Evolutionary conservation across 30 jellyfish, hydroid and myxozoan species (phyloP).

Genomic region (Turritopsis dohrnii): DNA sequence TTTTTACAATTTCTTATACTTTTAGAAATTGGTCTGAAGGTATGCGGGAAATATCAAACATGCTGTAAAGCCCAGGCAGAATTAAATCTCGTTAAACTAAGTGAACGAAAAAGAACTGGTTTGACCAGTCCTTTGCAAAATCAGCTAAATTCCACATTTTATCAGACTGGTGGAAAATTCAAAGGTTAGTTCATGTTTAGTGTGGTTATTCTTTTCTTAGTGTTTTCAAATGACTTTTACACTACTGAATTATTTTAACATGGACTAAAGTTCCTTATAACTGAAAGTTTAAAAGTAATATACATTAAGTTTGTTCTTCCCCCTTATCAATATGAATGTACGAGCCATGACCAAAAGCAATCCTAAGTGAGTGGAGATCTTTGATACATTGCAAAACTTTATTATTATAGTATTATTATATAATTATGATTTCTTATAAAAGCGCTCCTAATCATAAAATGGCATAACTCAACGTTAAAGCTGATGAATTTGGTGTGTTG

Average conservation of each 20-base stretch:
- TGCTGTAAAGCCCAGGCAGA: slow-evolving; percentile 65
- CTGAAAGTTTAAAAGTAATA: too few relatives aligned
- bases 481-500: too few relatives aligned
- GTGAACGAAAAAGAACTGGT: slow-evolving; percentile 40
- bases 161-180: slow-evolving; percentile 37
- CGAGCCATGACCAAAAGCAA: too few relatives aligned
- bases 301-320: too few relatives aligned
- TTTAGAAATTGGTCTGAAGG: slow-evolving; percentile 30
- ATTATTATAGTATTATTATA: too few relatives aligned
- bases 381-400: too few relatives aligned
- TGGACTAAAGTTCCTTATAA: background rate
- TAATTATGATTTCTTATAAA: too few relatives aligned
- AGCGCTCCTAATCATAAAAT: too few relatives aligned
- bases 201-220: background rate
- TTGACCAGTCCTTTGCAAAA: slow-evolving; percentile 34
- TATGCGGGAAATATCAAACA: slow-evolving; percentile 40
- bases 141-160: slow-evolving; percentile 35
- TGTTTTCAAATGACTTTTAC: background rate
- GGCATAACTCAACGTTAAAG: too few relatives aligned
- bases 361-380: too few relatives aligned
- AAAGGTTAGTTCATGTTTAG: slow-evolving; percentile 32
- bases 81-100: slow-evolving; percentile 28
- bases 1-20: too few relatives aligned
- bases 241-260: background rate
- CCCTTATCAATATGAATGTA: too few relatives aligned